phyloP scores from a whole-genome alignment of 2,888 invertebrate species.

The Liopterus haemorrhoidalis region DNA sequence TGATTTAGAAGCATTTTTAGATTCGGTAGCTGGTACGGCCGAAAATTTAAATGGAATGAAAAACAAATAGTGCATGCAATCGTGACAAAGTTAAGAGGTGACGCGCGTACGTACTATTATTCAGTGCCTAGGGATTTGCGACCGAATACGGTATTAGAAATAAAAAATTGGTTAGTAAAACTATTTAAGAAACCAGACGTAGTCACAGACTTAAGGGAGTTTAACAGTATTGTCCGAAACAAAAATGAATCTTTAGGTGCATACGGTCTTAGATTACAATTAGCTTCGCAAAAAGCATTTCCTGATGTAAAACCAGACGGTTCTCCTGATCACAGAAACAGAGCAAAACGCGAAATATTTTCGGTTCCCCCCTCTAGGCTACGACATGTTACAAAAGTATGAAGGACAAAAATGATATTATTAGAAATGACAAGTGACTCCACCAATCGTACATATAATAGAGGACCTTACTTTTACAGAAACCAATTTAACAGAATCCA shows the following conservation, averaged over 20 bases:
- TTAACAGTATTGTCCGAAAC: slow-evolving; percentile 1
- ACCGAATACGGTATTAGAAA: neutral
- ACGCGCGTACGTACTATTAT: slow-evolving; percentile 1
- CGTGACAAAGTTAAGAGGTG: slow-evolving; percentile 4
- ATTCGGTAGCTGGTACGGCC: neutral
- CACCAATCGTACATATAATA: too few species aligned
- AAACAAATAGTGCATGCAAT: slow-evolving; percentile 3
- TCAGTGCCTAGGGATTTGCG: neutral
- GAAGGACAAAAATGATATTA: too few species aligned
- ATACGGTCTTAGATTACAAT: slow-evolving; percentile 2
- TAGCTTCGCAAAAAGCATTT: neutral
- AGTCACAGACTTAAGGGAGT: neutral
- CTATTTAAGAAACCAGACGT: neutral
- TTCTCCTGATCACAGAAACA: neutral
- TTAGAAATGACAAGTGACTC: too few species aligned
- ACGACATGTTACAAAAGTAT: too few species aligned
- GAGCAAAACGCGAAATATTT: neutral
- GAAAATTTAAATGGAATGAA: slow-evolving; percentile 1
- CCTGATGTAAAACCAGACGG: neutral
- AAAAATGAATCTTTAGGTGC: slow-evolving; percentile 2
- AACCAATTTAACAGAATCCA: too few species aligned
- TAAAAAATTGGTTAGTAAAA: neutral
- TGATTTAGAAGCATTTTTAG: slow-evolving; percentile 9
- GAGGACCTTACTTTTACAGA: too few species aligned
- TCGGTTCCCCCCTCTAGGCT: too few species aligned